These are phyloP conservation scores for Pseudochromis fuscus DNA, from an alignment of 2,797 vertebrate species.

Conservation along the genomic window DNA sequence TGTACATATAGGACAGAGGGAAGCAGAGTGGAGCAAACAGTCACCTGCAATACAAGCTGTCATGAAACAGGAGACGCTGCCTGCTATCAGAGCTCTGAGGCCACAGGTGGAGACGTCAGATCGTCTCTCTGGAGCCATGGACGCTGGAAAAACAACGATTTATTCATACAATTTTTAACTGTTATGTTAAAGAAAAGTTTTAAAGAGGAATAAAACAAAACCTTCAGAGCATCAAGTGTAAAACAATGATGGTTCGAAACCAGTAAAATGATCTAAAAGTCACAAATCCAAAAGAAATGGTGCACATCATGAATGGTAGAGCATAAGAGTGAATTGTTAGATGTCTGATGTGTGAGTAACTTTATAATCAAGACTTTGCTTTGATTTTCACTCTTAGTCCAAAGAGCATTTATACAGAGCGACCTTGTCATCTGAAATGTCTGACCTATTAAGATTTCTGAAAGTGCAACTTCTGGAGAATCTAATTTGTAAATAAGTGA, in stretches of 20 bases:
- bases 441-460: neutral
- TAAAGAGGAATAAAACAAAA: neutral
- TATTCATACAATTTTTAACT: too few species aligned
- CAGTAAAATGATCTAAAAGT: neutral
- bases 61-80: slow-evolving; percentile 88
- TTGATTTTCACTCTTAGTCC: slow-evolving; percentile 7
- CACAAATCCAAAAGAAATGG: neutral
- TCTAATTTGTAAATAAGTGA: neutral
- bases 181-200: too few species aligned
- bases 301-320: too few species aligned
- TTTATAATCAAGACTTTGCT: neutral
- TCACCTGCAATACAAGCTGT: slow-evolving; percentile 92
- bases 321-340: neutral
- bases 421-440: neutral
- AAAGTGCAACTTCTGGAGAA: neutral
- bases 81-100: slow-evolving; percentile 87
- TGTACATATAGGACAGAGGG: neutral
- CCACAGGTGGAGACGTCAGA: slow-evolving; percentile 84
- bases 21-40: neutral
- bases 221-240: neutral
- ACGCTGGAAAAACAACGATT: slow-evolving; percentile 81
- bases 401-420: neutral
- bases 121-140: slow-evolving; percentile 86
- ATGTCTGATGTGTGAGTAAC: neutral
- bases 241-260: neutral